phyloP scores from a whole-genome alignment of 1,140 invertebrate genomes.

The Aphelenchoides fujianensis region DNA sequence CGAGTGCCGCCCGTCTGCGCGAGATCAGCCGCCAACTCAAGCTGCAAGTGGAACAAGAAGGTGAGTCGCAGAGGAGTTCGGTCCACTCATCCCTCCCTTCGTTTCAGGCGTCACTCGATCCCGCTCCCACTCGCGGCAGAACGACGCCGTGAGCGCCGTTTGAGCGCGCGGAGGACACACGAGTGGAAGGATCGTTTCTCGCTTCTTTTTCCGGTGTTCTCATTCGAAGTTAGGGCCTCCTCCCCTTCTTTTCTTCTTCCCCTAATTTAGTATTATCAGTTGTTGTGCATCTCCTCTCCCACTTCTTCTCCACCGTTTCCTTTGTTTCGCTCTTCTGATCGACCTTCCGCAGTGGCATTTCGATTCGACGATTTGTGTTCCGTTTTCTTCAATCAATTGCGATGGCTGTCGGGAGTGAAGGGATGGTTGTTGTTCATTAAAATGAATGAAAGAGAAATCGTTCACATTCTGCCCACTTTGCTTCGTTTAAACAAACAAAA shows the following conservation, averaged over 20 bases:
- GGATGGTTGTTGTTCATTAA: too few species aligned
- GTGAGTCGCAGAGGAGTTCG: slow-evolving; percentile 25
- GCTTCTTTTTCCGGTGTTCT: not conserved
- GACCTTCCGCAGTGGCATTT: not conserved
- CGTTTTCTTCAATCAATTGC: not conserved
- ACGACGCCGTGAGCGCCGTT: slow-evolving; percentile 23
- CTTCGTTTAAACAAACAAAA: not conserved
- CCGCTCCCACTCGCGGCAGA: slow-evolving; percentile 29
- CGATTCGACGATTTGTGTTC: not conserved
- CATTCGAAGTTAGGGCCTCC: not conserved
- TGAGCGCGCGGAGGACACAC: too few species aligned
- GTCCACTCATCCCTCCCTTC: not conserved
- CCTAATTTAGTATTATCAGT: too few species aligned
- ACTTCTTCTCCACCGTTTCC: not conserved
- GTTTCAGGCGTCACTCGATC: slow-evolving; percentile 28
- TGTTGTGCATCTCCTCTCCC: too few species aligned
- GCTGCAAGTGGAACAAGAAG: slow-evolving; percentile 56
- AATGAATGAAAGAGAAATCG: too few species aligned
- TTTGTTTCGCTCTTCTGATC: not conserved
- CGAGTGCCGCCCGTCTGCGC: slow-evolving; percentile 57
- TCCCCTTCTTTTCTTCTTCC: not conserved
- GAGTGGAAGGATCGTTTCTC: not conserved
- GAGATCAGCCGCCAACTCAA: slow-evolving; percentile 61
- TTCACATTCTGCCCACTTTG: too few species aligned
- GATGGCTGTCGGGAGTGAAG: too few species aligned